These are phyloP conservation scores for Yponomeuta evonymella DNA, from an alignment of 2,888 invertebrate species.

Conservation along the genomic window DNA sequence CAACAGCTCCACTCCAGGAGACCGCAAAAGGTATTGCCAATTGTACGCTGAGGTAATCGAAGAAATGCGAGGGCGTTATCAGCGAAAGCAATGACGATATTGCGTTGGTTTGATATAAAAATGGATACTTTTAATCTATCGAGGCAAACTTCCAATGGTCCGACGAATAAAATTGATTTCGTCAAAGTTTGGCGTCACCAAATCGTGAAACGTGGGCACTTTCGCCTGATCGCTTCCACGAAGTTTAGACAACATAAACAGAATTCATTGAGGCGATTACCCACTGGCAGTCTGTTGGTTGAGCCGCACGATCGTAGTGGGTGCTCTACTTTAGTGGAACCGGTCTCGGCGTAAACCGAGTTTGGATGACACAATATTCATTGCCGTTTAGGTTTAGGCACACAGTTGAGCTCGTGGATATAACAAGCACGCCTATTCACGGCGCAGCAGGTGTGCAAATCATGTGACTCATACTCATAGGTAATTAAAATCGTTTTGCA, in stretches of 20 bases:
- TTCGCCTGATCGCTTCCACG: constrained; percentile 25
- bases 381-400: constrained; percentile 15
- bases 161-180: constrained; percentile 21
- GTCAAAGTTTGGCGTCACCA: constrained; percentile 11
- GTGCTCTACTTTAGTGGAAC: constrained; percentile 25
- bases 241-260: constrained; percentile 11
- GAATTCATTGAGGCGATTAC: constrained; percentile 31
- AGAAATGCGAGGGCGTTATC: neutral
- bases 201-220: constrained; percentile 22
- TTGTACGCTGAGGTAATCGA: neutral
- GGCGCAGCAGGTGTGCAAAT: constrained; percentile 12
- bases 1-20: neutral
- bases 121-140: neutral
- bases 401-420: neutral
- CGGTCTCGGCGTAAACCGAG: constrained; percentile 30
- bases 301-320: constrained; percentile 1
- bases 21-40: neutral
- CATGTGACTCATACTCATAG: constrained; percentile 7
- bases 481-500: neutral
- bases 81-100: constrained; percentile 1
- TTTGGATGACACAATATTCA: constrained; percentile 34
- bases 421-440: constrained; percentile 3
- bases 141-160: neutral
- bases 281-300: constrained; percentile 19
- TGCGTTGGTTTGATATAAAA: neutral